A percentile compares a stretch with the other conserved stretches of the same genome.
These are phyloP conservation scores for Hoplodrina ambigua DNA, from an alignment of 2,888 invertebrate genomes.

Conservation along the genomic window DNA sequence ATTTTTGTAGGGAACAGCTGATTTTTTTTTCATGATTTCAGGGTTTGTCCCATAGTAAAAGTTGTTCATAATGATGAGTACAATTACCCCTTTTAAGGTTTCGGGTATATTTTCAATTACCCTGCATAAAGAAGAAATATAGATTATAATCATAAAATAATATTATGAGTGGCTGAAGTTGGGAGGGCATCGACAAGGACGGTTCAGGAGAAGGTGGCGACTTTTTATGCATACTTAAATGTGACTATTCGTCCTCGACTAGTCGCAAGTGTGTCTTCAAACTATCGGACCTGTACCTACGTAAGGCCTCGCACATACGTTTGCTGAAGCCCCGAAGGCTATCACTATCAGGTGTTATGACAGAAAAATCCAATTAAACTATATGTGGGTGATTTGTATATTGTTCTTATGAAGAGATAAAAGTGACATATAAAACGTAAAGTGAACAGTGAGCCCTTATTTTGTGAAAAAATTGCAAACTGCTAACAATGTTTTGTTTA, in stretches of 20 bases:
- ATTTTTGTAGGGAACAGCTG: no score
- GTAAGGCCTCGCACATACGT: constrained; percentile 52
- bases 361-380: constrained; percentile 62
- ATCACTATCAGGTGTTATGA: constrained; percentile 63
- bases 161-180: no score
- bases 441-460: constrained; percentile 23
- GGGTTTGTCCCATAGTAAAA: no score
- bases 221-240: not conserved
- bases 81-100: no score
- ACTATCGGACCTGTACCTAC: constrained; percentile 21
- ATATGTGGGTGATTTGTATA: constrained; percentile 78
- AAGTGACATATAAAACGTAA: constrained; percentile 46
- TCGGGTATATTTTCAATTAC: no score
- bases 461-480: constrained; percentile 19
- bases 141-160: no score
- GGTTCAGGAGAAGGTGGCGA: no score
- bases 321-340: constrained; percentile 54
- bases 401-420: constrained; percentile 47
- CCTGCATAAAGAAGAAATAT: no score
- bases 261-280: constrained; percentile 33
- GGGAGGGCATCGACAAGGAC: no score
- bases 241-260: constrained; percentile 18
- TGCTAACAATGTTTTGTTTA: constrained; percentile 38
- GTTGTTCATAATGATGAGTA: no score
- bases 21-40: no score